Evolutionary conservation across 2,113 vertebrate genomes (phyloP).

Genomic region (Zosterops borbonicus): DNA sequence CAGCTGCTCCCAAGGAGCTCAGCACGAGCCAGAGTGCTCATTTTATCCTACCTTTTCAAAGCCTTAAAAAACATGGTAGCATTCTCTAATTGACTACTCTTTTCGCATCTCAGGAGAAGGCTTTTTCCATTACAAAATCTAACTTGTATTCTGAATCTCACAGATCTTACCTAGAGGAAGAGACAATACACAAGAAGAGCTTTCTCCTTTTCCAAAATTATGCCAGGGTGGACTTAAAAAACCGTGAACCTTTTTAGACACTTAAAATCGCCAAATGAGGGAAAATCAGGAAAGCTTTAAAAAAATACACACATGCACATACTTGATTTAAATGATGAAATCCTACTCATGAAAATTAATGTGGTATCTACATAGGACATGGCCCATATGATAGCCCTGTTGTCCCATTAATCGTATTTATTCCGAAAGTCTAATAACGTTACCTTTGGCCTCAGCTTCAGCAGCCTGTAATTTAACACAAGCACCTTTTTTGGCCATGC

Average conservation of each 20-base stretch:
- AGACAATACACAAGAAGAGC: neutral
- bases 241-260: neutral
- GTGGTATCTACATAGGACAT: neutral
- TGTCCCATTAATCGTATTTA: conserved; percentile 44
- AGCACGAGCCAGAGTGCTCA: neutral
- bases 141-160: neutral
- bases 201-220: neutral
- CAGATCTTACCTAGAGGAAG: neutral
- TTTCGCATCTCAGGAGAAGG: neutral
- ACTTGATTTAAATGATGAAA: neutral
- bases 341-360: neutral
- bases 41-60: conserved; percentile 1
- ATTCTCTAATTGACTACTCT: neutral
- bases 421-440: conserved; percentile 20
- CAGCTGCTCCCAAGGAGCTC: neutral
- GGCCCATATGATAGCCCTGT: neutral
- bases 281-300: neutral
- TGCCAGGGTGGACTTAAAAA: neutral
- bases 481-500: neutral
- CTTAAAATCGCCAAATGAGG: neutral
- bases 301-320: neutral
- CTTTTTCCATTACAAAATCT: neutral
- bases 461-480: conserved; percentile 45
- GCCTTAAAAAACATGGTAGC: neutral
- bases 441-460: conserved; percentile 56